Conservation (phyloP, 2,113 vertebrate genomes). For the Chrysemys picta region DNA sequence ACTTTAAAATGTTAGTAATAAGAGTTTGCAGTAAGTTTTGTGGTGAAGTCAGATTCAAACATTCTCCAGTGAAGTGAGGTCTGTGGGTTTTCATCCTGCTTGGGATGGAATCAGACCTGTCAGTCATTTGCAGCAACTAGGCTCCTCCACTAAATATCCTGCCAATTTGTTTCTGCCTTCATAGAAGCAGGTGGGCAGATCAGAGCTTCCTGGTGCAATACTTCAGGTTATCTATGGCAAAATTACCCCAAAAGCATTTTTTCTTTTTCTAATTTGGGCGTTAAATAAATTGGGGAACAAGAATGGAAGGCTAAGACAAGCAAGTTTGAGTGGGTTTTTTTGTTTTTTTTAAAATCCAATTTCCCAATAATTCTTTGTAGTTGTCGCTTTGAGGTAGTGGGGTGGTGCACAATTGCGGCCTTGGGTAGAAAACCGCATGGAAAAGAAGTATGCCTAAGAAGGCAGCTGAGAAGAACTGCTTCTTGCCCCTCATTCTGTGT, state of each 20-base stretch:
- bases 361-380: background rate
- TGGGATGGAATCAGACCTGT: background rate
- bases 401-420: background rate
- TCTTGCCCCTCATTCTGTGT: background rate
- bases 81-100: background rate
- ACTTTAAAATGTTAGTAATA: background rate
- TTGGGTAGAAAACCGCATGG: background rate
- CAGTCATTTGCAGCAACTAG: background rate
- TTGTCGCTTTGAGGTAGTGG: background rate
- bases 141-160: background rate
- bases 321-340: background rate
- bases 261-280: background rate
- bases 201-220: background rate
- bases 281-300: background rate
- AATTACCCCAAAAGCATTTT: background rate
- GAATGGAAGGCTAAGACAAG: background rate
- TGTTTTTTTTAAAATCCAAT: background rate
- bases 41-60: background rate
- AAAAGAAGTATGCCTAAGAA: background rate
- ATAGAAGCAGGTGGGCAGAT: background rate
- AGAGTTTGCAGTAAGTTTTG: background rate
- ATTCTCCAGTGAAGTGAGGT: background rate
- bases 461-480: background rate
- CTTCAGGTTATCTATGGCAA: background rate
- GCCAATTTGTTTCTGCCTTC: background rate